These are phyloP conservation scores for Nesoenas mayeri DNA, from an alignment of 2,113 vertebrate genomes.

Conservation along the genomic window DNA sequence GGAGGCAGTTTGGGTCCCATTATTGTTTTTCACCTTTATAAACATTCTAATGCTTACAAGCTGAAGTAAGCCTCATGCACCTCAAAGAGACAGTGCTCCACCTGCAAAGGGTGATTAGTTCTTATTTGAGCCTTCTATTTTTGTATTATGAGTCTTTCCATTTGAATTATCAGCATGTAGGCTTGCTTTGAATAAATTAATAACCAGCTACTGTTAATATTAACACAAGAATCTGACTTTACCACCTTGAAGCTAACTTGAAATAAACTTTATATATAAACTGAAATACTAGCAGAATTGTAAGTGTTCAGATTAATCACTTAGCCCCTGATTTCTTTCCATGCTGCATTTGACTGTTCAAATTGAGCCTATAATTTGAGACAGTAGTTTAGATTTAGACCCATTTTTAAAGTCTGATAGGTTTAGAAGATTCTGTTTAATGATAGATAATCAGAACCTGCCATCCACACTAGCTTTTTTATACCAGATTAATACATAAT, in stretches of 20 bases:
- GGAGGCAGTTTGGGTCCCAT: background rate
- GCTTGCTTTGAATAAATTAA: conserved; percentile 16
- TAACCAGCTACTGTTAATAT: background rate
- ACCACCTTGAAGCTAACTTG: background rate
- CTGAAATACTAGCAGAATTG: background rate
- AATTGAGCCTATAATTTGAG: background rate
- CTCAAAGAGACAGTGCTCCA: background rate
- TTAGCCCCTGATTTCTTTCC: background rate
- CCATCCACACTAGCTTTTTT: background rate
- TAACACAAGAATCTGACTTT: background rate
- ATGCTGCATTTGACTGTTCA: background rate
- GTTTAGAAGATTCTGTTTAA: background rate
- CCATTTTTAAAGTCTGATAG: background rate
- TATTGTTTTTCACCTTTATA: conserved; percentile 38
- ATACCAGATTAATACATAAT: background rate
- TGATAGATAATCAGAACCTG: background rate
- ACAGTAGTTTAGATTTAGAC: background rate
- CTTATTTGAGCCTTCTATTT: conserved; percentile 1
- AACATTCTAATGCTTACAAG: background rate
- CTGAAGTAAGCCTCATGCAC: background rate
- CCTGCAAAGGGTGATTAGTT: conserved; percentile 38
- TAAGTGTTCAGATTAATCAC: background rate
- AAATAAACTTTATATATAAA: background rate
- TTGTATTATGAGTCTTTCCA: background rate
- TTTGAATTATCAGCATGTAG: conserved; percentile 18